Conservation (phyloP, 1,140 invertebrate genomes). For the Bacillus rossius region DNA sequence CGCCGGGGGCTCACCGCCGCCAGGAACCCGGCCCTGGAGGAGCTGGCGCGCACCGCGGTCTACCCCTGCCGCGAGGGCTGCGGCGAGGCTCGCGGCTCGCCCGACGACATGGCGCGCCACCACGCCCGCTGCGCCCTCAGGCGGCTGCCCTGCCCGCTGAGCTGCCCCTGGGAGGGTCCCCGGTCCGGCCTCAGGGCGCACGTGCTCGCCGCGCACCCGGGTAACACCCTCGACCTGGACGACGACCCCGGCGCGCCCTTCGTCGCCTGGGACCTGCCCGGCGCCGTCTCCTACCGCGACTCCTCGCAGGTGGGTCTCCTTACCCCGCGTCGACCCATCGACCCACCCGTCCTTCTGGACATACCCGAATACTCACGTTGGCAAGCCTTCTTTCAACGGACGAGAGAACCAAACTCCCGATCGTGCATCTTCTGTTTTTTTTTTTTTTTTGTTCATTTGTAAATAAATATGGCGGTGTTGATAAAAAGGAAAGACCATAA, state of each 20-base stretch:
- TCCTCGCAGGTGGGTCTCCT: too few species aligned
- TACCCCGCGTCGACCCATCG: too few species aligned
- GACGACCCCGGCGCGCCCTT: background rate
- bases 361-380: too few species aligned
- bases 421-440: too few species aligned
- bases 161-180: too few species aligned
- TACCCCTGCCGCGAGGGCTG: background rate
- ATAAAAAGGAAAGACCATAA: too few species aligned
- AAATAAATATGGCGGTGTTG: too few species aligned
- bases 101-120: background rate
- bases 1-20: background rate
- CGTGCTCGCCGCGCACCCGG: slow-evolving; percentile 36
- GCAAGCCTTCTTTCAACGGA: too few species aligned
- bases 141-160: background rate
- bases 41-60: background rate
- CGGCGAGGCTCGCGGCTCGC: background rate
- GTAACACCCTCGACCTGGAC: background rate
- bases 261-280: slow-evolving; percentile 1
- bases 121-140: background rate
- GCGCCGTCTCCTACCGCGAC: background rate
- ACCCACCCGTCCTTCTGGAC: too few species aligned
- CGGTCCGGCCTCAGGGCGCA: too few species aligned
- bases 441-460: too few species aligned
- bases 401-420: too few species aligned
- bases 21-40: background rate